phyloP scores from a whole-genome alignment of 2,797 vertebrate genomes.

The Argya squamiceps region DNA sequence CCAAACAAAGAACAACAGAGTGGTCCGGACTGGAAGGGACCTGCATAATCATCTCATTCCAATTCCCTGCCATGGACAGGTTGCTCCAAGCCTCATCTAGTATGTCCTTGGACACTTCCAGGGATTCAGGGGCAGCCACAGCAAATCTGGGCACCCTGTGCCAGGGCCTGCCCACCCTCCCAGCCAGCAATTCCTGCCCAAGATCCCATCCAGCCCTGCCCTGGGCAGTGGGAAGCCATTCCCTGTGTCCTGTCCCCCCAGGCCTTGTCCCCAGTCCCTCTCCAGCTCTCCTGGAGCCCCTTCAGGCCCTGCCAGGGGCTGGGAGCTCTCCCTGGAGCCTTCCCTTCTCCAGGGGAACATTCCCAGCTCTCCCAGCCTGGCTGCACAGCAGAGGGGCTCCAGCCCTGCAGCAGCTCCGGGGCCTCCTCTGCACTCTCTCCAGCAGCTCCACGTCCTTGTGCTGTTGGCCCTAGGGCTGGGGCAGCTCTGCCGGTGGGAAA shows the following conservation, averaged over 20 bases:
- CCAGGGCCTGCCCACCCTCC: rapidly evolving
- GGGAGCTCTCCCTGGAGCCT: background rate
- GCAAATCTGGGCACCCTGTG: rapidly evolving
- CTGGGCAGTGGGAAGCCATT: background rate
- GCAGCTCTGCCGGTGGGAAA: background rate
- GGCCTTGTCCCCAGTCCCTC: background rate
- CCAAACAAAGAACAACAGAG: background rate
- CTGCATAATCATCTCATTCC: too few relatives aligned
- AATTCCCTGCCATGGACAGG: background rate
- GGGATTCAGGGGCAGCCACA: background rate
- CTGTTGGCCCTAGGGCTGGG: background rate
- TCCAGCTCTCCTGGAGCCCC: background rate
- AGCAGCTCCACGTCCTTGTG: background rate
- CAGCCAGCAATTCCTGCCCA: rapidly evolving
- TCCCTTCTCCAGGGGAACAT: background rate
- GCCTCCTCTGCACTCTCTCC: background rate
- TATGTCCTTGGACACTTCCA: background rate
- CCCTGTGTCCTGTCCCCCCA: background rate
- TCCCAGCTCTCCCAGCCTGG: background rate
- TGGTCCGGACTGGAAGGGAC: background rate
- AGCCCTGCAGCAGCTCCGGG: background rate
- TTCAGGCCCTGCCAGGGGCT: background rate
- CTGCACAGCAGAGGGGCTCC: background rate
- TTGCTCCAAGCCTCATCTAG: background rate
- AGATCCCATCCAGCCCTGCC: rapidly evolving